Conservation (phyloP, 2,797 vertebrate genomes). For the Oreortyx pictus region DNA sequence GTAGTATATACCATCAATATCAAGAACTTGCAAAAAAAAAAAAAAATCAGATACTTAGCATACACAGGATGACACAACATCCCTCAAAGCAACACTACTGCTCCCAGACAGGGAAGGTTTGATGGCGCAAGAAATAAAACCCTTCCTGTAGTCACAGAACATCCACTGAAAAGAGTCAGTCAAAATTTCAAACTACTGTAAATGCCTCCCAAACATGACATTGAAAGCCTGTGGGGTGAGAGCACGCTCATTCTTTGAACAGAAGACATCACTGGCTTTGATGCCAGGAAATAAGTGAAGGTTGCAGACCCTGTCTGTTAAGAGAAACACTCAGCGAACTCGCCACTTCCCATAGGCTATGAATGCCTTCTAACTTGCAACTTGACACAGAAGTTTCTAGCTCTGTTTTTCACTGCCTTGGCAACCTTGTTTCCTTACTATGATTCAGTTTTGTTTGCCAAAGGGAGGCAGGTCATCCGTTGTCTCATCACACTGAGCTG, state of each 20-base stretch:
- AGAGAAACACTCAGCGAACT: neutral
- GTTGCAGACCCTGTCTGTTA: neutral
- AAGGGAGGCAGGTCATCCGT: slow-evolving; percentile 27
- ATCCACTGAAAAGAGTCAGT: neutral
- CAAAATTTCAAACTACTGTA: neutral
- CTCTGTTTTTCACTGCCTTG: slow-evolving; percentile 63
- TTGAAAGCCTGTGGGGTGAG: neutral
- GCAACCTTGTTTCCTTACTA: slow-evolving; percentile 63
- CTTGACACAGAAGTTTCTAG: slow-evolving; percentile 52
- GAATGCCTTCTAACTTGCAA: slow-evolving; percentile 21
- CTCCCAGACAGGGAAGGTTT: neutral
- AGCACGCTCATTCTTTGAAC: slow-evolving; percentile 24
- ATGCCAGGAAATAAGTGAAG: slow-evolving; percentile 21
- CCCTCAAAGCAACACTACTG: neutral
- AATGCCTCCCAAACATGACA: neutral
- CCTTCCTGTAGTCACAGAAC: neutral
- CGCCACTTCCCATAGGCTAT: slow-evolving; percentile 29
- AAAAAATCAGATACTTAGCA: neutral
- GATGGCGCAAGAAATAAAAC: neutral
- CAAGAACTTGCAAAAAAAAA: neutral
- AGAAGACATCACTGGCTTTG: neutral
- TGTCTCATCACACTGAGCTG: slow-evolving; percentile 62
- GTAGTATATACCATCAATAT: neutral
- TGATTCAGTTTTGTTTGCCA: slow-evolving; percentile 66
- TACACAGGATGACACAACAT: neutral